These are phyloP conservation scores for Episyrphus balteatus DNA, from an alignment of 1,140 invertebrate genomes.

Conservation along the genomic window DNA sequence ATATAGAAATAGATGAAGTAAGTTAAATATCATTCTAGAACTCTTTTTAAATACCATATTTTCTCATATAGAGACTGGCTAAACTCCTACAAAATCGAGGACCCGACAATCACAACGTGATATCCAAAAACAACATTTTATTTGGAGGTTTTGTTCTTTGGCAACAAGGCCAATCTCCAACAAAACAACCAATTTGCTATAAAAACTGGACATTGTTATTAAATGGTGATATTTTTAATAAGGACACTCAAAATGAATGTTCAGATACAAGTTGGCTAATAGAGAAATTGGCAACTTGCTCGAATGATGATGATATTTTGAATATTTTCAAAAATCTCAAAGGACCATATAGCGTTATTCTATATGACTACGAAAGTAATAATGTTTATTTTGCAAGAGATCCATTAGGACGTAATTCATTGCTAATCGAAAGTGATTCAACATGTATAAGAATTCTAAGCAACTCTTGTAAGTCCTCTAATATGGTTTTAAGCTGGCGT, in stretches of 20 bases:
- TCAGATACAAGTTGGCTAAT: constrained; percentile 17
- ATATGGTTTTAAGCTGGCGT: constrained; percentile 5
- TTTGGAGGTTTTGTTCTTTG: constrained; percentile 40
- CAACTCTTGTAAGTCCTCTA: constrained; percentile 39
- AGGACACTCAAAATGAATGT: constrained; percentile 16
- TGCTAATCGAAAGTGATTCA: constrained; percentile 52
- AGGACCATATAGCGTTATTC: constrained; percentile 79
- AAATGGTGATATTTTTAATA: constrained; percentile 72
- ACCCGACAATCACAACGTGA: background rate
- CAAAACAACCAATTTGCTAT: constrained; percentile 47
- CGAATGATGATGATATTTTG: constrained; percentile 6
- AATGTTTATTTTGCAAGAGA: constrained; percentile 77
- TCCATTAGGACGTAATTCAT: constrained; percentile 69
- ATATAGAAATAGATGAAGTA: too few relatives aligned
- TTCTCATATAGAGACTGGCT: background rate
- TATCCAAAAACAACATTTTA: background rate
- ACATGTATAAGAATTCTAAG: constrained; percentile 44
- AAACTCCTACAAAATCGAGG: background rate
- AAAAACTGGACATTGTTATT: constrained; percentile 54
- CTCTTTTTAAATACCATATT: too few relatives aligned
- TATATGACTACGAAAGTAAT: constrained; percentile 51
- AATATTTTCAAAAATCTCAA: constrained; percentile 38
- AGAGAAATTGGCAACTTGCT: constrained; percentile 7
- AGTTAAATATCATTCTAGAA: too few relatives aligned
- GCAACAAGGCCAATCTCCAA: constrained; percentile 49